Base-by-base conservation (phyloP, 1,140 invertebrate species). In the Oedothorax gibbosus region DNA sequence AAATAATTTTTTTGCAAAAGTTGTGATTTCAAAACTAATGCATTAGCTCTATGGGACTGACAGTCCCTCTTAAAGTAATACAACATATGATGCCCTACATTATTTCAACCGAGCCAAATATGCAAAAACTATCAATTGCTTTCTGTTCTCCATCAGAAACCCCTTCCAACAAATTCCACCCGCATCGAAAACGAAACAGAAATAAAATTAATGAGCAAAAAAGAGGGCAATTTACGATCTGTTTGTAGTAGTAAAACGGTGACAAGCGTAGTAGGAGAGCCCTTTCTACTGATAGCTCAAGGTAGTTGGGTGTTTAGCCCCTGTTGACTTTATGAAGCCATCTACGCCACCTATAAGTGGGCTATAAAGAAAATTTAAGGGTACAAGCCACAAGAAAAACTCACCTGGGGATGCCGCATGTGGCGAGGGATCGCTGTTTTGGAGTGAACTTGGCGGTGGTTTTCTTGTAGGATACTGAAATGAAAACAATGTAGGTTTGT, bases 351-450 rank as follows among this genome's bases (percentile, higher is more conserved):
- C 72, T 84, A 35, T 84, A 84, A 84, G 81, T 84, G 81, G 81
- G 62, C 81, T 84, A 84, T 84, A 84, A 84, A 84, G 81, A 84
- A 84, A 84, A 84, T 84, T 84, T 84, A 84, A 84, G 81, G 76
- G 81, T 75, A 75, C 71, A 84, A 69, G 50, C 14, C 50, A 21
- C n/a, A n/a, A 56, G 78, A 84, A 84, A 84, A 75, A 84, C 81
- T 84, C 81, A 84, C 81, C 81, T 84, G 81, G 60, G 57, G 57
- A 20, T 51, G 60, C 21, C 54, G 62, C 11, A 20, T 12, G 15
- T 15, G 60, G 53, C 15, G 35, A 14, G 62, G 49, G 2, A 9
- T 18, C 75, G 60, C 11, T 53, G 15, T 51, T 54, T 71, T 71
- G 69, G 69, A 35, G 69, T 18, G 0, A 14, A 35, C 20, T 71